Evolutionary conservation across 2,113 vertebrate genomes (phyloP), one percentile per base, ranked within the genome.

Genomic region (Herpailurus yagouaroundi): DNA sequence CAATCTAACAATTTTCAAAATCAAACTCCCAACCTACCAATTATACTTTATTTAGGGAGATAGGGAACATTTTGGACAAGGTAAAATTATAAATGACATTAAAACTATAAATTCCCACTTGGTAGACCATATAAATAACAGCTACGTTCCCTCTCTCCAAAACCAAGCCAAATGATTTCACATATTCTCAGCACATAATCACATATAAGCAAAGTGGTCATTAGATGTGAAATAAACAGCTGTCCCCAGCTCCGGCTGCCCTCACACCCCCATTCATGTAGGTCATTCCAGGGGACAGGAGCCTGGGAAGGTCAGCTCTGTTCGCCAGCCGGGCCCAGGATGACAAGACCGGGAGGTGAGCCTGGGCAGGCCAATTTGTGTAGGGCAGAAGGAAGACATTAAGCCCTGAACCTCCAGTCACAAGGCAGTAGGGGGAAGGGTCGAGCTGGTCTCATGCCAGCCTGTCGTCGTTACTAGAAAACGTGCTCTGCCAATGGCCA

Each of bases 21-120:
- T 94, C 91, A 85, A 95, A 95, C 52, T 68, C 41, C 52, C 71
- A 94, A 85, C 64, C 94, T 97, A 91, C 92, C 88, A 89, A 97
- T 97, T 98, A 91, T 36, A 96, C 84, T 94, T 94, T 94, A 94
- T 85, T 91, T 88, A 96, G 84, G 41, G 57, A 97, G 69, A 73
- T 7, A 81, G 69, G 89, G 74, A 93, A 73, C 52, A 79, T 41
- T 73, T 69, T 73, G 77, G 95, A 85, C 45, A 91, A 90, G 76
- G 50, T 91, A 79, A 92, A 94, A 92, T 96, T 66, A 93, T 45
- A 71, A 82, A 74, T 63, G 71, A 45, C 83, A 80, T 85, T 81
- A 63, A 27, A 96, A 57, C 33, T 69, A 60, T 25, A 50, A 45
- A 69, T 79, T 82, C 74, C 79, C 82, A 31, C 71, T 86, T 83